phyloP scores from a whole-genome alignment of 2,113 vertebrate genomes.

The Nematolebias whitei region DNA sequence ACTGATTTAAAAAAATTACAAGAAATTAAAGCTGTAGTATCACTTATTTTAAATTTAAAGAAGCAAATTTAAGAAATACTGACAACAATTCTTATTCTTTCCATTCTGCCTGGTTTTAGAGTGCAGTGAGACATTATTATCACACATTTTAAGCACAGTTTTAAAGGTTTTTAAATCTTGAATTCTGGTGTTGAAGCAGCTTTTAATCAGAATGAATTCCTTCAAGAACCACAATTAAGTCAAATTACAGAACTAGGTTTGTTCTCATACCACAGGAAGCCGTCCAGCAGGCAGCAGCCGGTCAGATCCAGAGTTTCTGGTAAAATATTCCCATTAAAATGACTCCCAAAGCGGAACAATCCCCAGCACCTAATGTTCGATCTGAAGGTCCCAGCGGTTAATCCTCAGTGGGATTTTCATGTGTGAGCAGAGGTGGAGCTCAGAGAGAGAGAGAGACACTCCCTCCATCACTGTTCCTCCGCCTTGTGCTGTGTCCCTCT shows the following conservation, averaged over 20 bases:
- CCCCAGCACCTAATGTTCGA: constrained; percentile 7
- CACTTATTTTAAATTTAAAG: background rate
- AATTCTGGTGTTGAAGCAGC: background rate
- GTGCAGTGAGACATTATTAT: background rate
- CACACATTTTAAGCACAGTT: background rate
- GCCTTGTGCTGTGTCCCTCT: constrained; percentile 27
- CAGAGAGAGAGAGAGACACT: constrained; percentile 51
- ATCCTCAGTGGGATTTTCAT: constrained; percentile 58
- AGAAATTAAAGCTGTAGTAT: background rate
- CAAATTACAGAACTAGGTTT: constrained; percentile 7
- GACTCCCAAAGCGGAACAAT: constrained; percentile 34
- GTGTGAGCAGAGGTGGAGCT: constrained; percentile 52
- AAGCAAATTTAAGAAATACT: background rate
- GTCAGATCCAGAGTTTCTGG: constrained; percentile 15
- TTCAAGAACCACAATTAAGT: background rate
- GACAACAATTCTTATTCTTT: background rate
- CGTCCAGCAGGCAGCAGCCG: constrained; percentile 17
- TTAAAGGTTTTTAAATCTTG: background rate
- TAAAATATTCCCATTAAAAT: constrained; percentile 49
- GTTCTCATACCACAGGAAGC: constrained; percentile 26
- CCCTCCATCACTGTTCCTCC: constrained; percentile 45
- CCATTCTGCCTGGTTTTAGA: background rate
- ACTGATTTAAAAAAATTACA: background rate
- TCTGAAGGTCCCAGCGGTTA: constrained; percentile 49
- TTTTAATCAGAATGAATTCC: background rate